Evolutionary conservation across 2,797 vertebrate species (phyloP).

Genomic region (Sebastes aleutianus): DNA sequence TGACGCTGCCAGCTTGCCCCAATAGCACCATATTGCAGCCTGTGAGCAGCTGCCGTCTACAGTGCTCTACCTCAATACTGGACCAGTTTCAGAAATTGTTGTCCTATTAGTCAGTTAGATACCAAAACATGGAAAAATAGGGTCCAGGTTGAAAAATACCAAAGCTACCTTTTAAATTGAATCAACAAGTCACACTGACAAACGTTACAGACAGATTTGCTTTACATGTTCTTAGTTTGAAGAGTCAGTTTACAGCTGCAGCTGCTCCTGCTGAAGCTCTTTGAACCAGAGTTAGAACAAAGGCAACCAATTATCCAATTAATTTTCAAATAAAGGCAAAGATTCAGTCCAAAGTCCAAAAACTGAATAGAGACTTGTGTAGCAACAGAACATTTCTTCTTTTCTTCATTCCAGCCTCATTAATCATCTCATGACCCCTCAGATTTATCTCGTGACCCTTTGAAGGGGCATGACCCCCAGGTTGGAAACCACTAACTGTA

Average conservation of each 20-base stretch:
- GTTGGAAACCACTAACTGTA: background rate
- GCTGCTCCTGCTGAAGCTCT: background rate
- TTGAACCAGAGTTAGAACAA: background rate
- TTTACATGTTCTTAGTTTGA: background rate
- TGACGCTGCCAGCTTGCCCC: too few relatives aligned
- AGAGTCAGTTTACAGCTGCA: background rate
- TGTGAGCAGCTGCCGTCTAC: too few relatives aligned
- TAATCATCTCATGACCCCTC: background rate
- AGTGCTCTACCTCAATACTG: too few relatives aligned
- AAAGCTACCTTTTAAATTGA: too few relatives aligned
- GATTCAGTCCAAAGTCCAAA: background rate
- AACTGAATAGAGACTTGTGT: background rate
- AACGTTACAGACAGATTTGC: background rate
- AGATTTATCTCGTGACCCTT: background rate
- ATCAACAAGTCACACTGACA: background rate
- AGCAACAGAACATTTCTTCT: background rate
- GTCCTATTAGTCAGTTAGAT: too few relatives aligned
- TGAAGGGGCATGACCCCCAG: background rate
- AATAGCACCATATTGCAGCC: too few relatives aligned
- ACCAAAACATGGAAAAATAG: too few relatives aligned
- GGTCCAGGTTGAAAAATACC: too few relatives aligned
- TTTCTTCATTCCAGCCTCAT: background rate
- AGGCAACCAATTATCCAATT: background rate
- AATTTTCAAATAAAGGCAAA: background rate
- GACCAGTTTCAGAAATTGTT: too few relatives aligned